Evolutionary conservation across 2,888 invertebrate genomes (phyloP).

Genomic region (Nomada fabriciana): DNA sequence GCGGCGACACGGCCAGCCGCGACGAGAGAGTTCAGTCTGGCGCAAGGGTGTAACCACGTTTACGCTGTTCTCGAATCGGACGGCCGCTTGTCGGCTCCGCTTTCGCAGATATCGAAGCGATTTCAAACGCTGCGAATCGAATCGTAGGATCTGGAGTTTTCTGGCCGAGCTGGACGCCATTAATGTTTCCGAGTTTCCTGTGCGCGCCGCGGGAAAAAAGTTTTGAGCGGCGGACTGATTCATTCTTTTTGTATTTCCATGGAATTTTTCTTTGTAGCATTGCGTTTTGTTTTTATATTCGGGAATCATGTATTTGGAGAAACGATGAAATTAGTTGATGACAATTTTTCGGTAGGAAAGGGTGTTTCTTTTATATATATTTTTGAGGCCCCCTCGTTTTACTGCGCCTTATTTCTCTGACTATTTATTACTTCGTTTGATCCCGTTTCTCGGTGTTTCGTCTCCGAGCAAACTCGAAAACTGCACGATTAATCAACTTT

Average conservation of each 20-base stretch:
- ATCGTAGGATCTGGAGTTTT: constrained; percentile 27
- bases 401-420: background rate
- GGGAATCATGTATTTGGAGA: no score
- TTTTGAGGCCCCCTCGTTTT: background rate
- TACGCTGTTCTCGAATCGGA: constrained; percentile 42
- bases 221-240: no score
- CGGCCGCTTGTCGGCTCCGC: constrained; percentile 40
- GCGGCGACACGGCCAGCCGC: constrained; percentile 54
- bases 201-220: no score
- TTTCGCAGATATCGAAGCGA: constrained; percentile 34
- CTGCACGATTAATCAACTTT: constrained; percentile 38
- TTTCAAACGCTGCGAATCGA: constrained; percentile 6
- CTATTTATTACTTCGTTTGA: background rate
- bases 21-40: background rate
- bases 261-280: no score
- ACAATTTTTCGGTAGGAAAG: background rate
- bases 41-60: constrained; percentile 34
- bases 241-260: no score
- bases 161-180: background rate
- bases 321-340: no score
- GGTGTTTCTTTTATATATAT: background rate
- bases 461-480: constrained; percentile 16
- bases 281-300: no score
- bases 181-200: background rate
- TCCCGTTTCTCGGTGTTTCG: background rate